These are phyloP conservation scores for Acromyrmex charruanus DNA, from an alignment of 1,140 invertebrate genomes.

Conservation along the genomic window DNA sequence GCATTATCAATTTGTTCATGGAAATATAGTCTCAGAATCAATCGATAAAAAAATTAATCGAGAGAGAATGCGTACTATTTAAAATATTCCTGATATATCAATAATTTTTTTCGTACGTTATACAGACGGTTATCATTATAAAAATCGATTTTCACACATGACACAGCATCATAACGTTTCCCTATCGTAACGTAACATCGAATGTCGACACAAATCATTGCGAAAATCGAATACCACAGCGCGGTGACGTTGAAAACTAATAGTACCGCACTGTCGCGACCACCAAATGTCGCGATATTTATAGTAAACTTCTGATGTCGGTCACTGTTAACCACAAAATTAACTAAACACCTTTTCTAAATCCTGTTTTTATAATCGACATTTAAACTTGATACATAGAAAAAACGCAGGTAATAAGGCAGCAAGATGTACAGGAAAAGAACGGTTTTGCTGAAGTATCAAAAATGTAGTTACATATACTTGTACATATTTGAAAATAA, in stretches of 20 bases:
- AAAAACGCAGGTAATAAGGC: no score
- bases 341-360: constrained; percentile 6
- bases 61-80: background rate
- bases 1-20: background rate
- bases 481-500: no score
- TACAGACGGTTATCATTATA: constrained; percentile 7
- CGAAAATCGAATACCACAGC: constrained; percentile 60
- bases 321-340: constrained; percentile 23
- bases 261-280: constrained; percentile 45
- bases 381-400: no score
- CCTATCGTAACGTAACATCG: constrained; percentile 55
- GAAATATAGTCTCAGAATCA: background rate
- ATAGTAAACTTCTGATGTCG: background rate
- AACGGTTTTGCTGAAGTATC: no score
- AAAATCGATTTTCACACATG: constrained; percentile 47
- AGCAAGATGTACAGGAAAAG: no score
- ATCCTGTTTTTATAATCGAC: background rate
- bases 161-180: constrained; percentile 19
- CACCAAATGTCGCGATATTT: constrained; percentile 54
- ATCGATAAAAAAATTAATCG: background rate
- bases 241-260: constrained; percentile 63
- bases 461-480: no score
- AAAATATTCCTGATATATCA: background rate
- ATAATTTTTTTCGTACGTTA: background rate
- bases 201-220: constrained; percentile 58